These are phyloP conservation scores for Amia ocellicauda DNA, from an alignment of 2,113 vertebrate genomes.

Conservation along the genomic window DNA sequence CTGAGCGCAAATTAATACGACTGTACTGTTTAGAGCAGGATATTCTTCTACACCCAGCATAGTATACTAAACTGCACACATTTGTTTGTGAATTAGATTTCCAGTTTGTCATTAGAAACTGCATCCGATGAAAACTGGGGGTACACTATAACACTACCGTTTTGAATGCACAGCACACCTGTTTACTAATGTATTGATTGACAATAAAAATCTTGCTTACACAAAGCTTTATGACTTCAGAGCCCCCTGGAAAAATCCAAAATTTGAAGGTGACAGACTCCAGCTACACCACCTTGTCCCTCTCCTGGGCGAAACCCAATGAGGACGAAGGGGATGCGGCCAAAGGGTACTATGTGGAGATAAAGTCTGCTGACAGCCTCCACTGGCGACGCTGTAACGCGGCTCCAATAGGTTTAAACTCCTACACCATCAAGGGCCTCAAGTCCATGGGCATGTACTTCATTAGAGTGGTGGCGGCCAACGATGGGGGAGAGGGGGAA, in stretches of 20 bases:
- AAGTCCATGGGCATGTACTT: constrained; percentile 70
- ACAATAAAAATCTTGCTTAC: too few relatives aligned
- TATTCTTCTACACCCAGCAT: too few relatives aligned
- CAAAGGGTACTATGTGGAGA: constrained; percentile 79
- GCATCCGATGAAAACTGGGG: too few relatives aligned
- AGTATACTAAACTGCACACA: too few relatives aligned
- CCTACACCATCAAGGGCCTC: constrained; percentile 75
- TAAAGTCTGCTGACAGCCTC: constrained; percentile 57
- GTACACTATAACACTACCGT: too few relatives aligned
- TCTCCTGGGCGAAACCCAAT: constrained; percentile 76
- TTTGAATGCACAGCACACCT: too few relatives aligned
- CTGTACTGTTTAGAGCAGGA: too few relatives aligned
- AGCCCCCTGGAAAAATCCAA: constrained; percentile 71
- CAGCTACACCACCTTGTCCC: constrained; percentile 67
- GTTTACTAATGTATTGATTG: too few relatives aligned
- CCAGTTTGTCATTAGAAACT: too few relatives aligned
- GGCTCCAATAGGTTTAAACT: constrained; percentile 51
- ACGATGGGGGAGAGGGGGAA: constrained; percentile 66
- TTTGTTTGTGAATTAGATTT: too few relatives aligned
- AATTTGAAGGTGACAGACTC: constrained; percentile 77
- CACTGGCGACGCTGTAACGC: constrained; percentile 75
- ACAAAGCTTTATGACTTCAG: too few relatives aligned
- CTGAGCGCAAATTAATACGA: too few relatives aligned
- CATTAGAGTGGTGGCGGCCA: constrained; percentile 68
- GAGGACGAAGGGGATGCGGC: constrained; percentile 54